phyloP scores from a whole-genome alignment of 2,113 vertebrate species.

The Labrus mixtus region DNA sequence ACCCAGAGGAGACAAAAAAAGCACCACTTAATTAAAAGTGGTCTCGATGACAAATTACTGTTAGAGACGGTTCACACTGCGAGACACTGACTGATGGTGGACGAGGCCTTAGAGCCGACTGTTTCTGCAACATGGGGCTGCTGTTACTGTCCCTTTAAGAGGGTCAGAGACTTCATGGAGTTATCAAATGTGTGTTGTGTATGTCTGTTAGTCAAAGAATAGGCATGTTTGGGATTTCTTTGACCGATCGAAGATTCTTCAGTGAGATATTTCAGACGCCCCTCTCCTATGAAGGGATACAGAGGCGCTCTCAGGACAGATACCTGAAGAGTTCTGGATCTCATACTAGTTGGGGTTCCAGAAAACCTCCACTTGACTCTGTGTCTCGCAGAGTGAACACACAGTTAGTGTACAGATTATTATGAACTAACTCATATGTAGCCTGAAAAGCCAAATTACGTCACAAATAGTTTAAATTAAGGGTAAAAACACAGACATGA shows the following conservation, averaged over 20 bases:
- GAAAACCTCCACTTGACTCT: background rate
- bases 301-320: no score
- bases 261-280: no score
- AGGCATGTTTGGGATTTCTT: no score
- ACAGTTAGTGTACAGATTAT: constrained; percentile 32
- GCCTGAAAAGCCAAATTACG: constrained; percentile 2
- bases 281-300: no score
- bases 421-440: background rate
- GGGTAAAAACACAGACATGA: background rate
- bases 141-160: background rate
- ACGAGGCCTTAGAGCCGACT: background rate
- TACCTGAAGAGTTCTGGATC: no score
- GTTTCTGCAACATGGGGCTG: no score
- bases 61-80: constrained; percentile 47
- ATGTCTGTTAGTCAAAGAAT: no score
- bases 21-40: constrained; percentile 70
- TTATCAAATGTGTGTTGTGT: no score
- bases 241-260: no score
- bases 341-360: no score
- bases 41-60: constrained; percentile 29
- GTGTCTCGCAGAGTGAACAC: constrained; percentile 35
- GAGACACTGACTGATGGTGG: background rate
- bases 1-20: constrained; percentile 38
- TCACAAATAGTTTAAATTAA: background rate
- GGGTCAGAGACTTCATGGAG: no score